Evolutionary conservation across 2,888 invertebrate genomes (phyloP), one percentile per base, ranked within the genome.

Genomic region (Dasypolia templi): DNA sequence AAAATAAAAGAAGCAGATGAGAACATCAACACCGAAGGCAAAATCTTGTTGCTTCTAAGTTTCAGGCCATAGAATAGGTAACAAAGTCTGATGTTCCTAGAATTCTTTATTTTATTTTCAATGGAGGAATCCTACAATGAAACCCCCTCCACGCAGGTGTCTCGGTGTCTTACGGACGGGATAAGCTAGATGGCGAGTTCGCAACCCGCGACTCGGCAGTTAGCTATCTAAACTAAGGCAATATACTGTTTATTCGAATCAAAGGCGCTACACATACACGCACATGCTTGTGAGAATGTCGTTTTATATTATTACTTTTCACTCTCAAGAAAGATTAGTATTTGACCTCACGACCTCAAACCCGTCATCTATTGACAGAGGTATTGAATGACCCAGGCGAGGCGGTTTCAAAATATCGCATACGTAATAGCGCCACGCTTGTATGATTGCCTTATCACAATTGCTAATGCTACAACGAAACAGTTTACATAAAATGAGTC

Each of bases 381-480:
- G 22, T 46, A 77, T 29, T 46, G 39, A 53, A 66, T 19, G 44
- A 14, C 59, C 51, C 22, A 22, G 19, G 29, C 49, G 39, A 22
- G 19, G n/a, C 44, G 39, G 56, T 79, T 79, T 64, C 29, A 72
- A 58, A 68, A 66, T 62, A 71, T 61, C 44, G 55, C 35, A 63
- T 77, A 66, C 55, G 71, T 71, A 72, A 68, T 22, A 77, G 22
- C 46, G 39, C 46, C 46, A 70, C 46, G 71, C 73, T 53, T 68
- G 66, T 79, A 58, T 79, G 81, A 72, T 85, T 29, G 73, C 85
- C 92, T 94, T 94, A 94, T 94, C 94, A 87, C 74, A 90, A 90
- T 93, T 94, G 92, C 91, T 91, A 93, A 94, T 93, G 91, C 81
- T 84, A 79, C 86, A 87, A 89, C 89, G 88, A 87, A 79, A 83